Evolutionary conservation across 1,140 invertebrate species (phyloP).

Genomic region (Leptonema lineaticorne): DNA sequence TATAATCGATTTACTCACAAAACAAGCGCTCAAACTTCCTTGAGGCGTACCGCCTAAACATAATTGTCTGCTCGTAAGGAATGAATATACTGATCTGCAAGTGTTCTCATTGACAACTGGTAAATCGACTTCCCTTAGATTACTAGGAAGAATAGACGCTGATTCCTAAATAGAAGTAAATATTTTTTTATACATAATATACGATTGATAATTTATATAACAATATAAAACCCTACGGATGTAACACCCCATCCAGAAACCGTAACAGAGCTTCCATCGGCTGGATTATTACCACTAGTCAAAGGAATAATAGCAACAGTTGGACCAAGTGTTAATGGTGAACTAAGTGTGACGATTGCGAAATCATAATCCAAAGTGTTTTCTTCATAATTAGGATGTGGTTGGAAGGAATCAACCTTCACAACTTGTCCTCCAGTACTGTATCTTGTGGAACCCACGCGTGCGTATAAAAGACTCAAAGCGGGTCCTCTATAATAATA

Average conservation of each 20-base stretch:
- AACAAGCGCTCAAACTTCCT: conserved; percentile 33
- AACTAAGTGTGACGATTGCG: conserved; percentile 45
- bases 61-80: conserved; percentile 31
- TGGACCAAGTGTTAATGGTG: conserved; percentile 18
- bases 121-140: conserved; percentile 33
- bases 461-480: background rate
- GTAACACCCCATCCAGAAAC: conserved; percentile 37
- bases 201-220: background rate
- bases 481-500: background rate
- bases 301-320: conserved; percentile 19
- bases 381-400: conserved; percentile 46
- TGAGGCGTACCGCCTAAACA: conserved; percentile 33
- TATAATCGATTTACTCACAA: conserved; percentile 25
- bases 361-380: conserved; percentile 53
- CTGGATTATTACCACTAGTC: conserved; percentile 13
- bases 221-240: conserved; percentile 19
- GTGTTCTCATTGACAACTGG: conserved; percentile 28
- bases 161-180: background rate
- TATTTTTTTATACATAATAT: conserved; percentile 5
- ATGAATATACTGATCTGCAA: conserved; percentile 30
- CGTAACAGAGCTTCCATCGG: conserved; percentile 5
- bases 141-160: conserved; percentile 2
- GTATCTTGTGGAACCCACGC: conserved; percentile 29
- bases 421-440: conserved; percentile 42
- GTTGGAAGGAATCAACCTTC: conserved; percentile 41